Evolutionary conservation across 2,113 vertebrate species (phyloP), one percentile per base, ranked within the genome.

Genomic region (Aphyosemion australe): DNA sequence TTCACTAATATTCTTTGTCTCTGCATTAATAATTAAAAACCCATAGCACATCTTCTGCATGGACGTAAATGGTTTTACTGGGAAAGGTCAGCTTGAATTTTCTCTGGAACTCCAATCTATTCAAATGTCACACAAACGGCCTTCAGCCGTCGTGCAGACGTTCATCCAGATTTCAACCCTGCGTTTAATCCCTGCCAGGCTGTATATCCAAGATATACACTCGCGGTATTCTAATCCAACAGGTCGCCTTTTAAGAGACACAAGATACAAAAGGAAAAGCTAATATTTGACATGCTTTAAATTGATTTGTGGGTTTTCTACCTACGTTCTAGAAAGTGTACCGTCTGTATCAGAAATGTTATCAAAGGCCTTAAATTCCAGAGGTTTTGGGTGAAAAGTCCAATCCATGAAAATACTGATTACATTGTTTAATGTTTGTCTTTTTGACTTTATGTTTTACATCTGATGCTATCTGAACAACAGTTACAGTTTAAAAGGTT

Each of bases 251-350:
- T 37, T 8, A 37, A 37, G 34, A 37, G 9, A 37, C 34, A 37
- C 6, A 37, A 8, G 31, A n/a, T n/a, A 32, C n/a, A 1, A 16
- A n/a, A 11, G 8, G 52, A 4, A 34, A 37, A 37, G 0, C 15
- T 54, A 56, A 42, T 56, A 20, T 56, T 39, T 39, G 11, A 56
- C 12, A 16, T 37, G 50, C 41, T 43, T 43, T 45, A 45, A 45
- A 45, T 5, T 15, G 14, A 45, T 37, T 37, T 37, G 34, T 10
- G 9, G 42, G 13, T 45, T 15, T 45, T 45, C 4, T 37, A 37
- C 34, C 9, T 10, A 37, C 7, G 1, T 37, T 37, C 9, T 37
- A 26, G 34, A 5, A 37, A 37, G 6, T 14, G n/a, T 11, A n/a
- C 14, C 26, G 5, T 34, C 18, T 42, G 13, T 57, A 21, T 21